Conservation (phyloP, 2,113 vertebrate genomes). For the Takifugu bimaculatus region DNA sequence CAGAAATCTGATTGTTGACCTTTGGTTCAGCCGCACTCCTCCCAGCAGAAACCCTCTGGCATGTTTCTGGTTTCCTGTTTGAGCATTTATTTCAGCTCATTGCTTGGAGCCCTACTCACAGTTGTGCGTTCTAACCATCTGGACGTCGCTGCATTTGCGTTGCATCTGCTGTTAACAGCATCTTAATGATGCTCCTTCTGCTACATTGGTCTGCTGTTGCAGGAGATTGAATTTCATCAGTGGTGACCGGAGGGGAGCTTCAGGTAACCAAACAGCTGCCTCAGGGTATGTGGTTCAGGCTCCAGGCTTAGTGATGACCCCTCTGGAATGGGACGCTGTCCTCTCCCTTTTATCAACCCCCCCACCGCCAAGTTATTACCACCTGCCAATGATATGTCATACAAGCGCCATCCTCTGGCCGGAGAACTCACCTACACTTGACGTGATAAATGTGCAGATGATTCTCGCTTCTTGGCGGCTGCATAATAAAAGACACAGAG, state of each 20-base stretch:
- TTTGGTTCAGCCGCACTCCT: no score
- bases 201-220: background rate
- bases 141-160: background rate
- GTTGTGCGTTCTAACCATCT: background rate
- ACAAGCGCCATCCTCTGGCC: conserved; percentile 70
- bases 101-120: background rate
- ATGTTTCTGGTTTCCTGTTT: background rate
- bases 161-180: background rate
- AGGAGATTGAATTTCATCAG: background rate
- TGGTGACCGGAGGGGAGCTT: background rate
- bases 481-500: conserved; percentile 14
- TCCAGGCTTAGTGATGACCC: conserved; percentile 14
- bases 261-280: conserved; percentile 17
- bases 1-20: no score
- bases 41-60: no score
- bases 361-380: conserved; percentile 22
- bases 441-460: background rate
- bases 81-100: background rate
- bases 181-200: background rate
- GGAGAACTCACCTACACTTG: conserved; percentile 31
- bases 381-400: conserved; percentile 45
- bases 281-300: background rate
- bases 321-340: conserved; percentile 17
- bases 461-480: conserved; percentile 1
- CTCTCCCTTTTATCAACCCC: conserved; percentile 27